Conservation (phyloP, 2,888 invertebrate genomes). For the Coremacera marginata region DNA sequence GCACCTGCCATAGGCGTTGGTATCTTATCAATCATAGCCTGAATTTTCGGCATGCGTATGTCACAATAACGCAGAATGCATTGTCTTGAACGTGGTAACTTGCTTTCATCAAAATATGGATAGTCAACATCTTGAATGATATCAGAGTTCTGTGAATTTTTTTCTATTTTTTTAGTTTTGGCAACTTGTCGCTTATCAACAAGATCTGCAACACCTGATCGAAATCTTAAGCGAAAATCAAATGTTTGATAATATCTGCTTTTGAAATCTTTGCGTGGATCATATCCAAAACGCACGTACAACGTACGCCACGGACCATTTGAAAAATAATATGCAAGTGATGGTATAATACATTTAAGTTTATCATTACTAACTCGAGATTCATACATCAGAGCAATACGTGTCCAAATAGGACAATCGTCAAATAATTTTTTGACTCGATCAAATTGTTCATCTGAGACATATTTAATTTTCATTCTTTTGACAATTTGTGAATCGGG, state of each 20-base stretch:
- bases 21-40: constrained; percentile 79
- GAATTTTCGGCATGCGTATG: constrained; percentile 82
- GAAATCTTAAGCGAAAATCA: constrained; percentile 78
- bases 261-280: constrained; percentile 84
- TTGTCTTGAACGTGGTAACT: constrained; percentile 85
- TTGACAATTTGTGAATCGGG: constrained; percentile 74
- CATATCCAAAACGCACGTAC: constrained; percentile 93
- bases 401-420: constrained; percentile 91
- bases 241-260: constrained; percentile 89
- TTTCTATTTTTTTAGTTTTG: constrained; percentile 53
- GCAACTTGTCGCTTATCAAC: constrained; percentile 55
- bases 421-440: constrained; percentile 78
- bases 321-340: constrained; percentile 85
- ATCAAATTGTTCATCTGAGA: constrained; percentile 70
- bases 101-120: constrained; percentile 76
- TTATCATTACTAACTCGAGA: constrained; percentile 75
- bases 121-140: constrained; percentile 61
- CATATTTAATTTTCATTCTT: constrained; percentile 70
- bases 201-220: constrained; percentile 64
- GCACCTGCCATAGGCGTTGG: constrained; percentile 74
- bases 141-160: constrained; percentile 58
- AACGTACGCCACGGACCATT: constrained; percentile 94
- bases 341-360: constrained; percentile 84
- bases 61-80: constrained; percentile 93
- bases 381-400: constrained; percentile 78